These are phyloP conservation scores for Corapipo altera DNA, from an alignment of 2,113 vertebrate species.

Conservation along the genomic window DNA sequence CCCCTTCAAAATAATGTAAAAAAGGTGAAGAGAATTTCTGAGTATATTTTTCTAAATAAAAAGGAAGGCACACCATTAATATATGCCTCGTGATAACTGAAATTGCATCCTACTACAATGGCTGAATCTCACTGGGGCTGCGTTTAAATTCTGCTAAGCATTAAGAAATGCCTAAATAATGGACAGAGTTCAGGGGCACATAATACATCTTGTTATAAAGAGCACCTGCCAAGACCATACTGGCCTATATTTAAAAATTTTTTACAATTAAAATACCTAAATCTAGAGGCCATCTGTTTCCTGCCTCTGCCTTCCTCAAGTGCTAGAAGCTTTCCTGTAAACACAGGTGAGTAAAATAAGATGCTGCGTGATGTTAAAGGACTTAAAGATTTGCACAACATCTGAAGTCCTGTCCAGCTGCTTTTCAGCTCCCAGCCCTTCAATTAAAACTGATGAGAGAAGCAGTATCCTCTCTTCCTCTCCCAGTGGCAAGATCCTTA, in stretches of 20 bases:
- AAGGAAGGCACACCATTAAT: neutral
- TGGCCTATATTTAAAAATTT: conserved; percentile 22
- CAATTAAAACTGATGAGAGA: conserved; percentile 34
- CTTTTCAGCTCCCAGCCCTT: neutral
- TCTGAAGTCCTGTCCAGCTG: neutral
- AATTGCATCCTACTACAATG: neutral
- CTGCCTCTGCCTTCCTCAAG: conserved; percentile 17
- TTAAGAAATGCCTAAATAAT: conserved; percentile 45
- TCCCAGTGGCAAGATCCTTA: neutral
- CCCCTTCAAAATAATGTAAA: neutral
- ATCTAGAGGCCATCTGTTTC: conserved; percentile 45
- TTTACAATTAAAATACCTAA: conserved; percentile 49
- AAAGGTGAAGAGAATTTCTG: neutral
- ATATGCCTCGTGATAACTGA: neutral
- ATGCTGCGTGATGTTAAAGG: neutral
- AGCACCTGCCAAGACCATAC: conserved; percentile 21
- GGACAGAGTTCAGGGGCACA: neutral
- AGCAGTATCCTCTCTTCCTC: neutral
- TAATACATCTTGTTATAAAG: conserved; percentile 36
- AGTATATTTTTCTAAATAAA: neutral
- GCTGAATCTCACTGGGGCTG: neutral
- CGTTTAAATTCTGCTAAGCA: conserved; percentile 30
- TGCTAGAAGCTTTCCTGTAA: conserved; percentile 33
- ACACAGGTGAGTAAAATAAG: conserved; percentile 51
- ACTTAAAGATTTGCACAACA: neutral